phyloP scores from a whole-genome alignment of 1,140 invertebrate genomes.

The Drosophila auraria region DNA sequence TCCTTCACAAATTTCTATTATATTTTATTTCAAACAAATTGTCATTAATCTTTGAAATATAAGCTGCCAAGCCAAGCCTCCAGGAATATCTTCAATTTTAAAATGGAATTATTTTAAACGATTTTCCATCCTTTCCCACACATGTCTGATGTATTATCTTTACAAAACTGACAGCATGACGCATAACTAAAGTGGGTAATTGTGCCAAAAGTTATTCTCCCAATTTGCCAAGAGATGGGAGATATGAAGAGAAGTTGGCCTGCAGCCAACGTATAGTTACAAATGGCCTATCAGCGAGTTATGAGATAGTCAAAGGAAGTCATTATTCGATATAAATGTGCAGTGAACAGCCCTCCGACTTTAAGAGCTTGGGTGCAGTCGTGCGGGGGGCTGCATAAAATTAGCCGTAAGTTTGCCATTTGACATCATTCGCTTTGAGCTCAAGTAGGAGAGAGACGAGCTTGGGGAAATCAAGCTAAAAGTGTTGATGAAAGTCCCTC shows the following conservation, averaged over 20 bases:
- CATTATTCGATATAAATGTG: constrained; percentile 49
- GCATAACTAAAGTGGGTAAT: constrained; percentile 65
- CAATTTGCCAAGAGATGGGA: constrained; percentile 44
- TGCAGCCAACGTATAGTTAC: constrained; percentile 45
- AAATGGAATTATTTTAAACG: background rate
- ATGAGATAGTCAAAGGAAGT: constrained; percentile 38
- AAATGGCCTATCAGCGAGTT: constrained; percentile 52
- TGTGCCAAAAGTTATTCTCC: constrained; percentile 50
- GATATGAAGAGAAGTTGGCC: constrained; percentile 39
- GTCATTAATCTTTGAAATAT: too few species aligned
- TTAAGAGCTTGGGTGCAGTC: constrained; percentile 4
- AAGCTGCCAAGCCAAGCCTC: too few species aligned
- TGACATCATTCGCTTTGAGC: constrained; percentile 33
- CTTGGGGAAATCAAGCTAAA: constrained; percentile 68
- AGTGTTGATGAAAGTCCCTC: constrained; percentile 52
- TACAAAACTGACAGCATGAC: constrained; percentile 58
- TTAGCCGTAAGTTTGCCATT: constrained; percentile 17
- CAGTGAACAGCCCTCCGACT: background rate
- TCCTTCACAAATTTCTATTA: background rate
- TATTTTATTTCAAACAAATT: background rate
- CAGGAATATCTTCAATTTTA: background rate
- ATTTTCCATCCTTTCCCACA: background rate
- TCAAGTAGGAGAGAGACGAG: constrained; percentile 8
- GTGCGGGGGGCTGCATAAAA: constrained; percentile 6
- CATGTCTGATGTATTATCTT: constrained; percentile 8